phyloP scores from a whole-genome alignment of 1,140 invertebrate genomes.

The Antheraea pernyi region DNA sequence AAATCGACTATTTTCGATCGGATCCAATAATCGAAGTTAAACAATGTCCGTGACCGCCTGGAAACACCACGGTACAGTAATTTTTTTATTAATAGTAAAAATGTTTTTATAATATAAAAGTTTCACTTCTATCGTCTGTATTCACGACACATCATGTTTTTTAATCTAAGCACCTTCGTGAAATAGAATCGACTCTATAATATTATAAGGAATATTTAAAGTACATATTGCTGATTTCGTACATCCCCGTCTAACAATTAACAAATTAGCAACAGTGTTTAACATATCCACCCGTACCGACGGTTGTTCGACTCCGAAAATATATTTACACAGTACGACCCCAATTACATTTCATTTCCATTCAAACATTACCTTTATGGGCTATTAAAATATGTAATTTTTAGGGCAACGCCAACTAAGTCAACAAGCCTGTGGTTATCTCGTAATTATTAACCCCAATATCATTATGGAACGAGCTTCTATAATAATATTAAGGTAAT shows the following conservation, averaged over 20 bases:
- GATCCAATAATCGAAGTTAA: no score
- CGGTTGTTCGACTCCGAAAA: slow-evolving; percentile 20
- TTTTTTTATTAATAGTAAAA: no score
- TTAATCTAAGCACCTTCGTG: no score
- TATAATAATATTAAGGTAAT: background rate
- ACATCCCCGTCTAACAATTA: slow-evolving; percentile 19
- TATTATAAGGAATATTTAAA: no score
- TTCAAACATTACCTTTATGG: background rate
- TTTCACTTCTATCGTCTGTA: no score
- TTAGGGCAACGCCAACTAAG: background rate
- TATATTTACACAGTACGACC: slow-evolving; percentile 20
- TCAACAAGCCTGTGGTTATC: slow-evolving; percentile 1
- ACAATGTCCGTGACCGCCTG: no score
- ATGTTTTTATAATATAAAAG: no score
- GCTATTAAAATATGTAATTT: background rate
- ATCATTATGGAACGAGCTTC: background rate
- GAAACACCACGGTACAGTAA: no score
- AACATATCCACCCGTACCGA: slow-evolving; percentile 16
- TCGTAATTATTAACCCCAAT: background rate
- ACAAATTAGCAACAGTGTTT: slow-evolving; percentile 27
- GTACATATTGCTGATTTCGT: slow-evolving; percentile 9
- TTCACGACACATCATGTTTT: no score
- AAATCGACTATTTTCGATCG: no score
- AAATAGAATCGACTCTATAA: no score
- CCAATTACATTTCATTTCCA: background rate